A percentile compares a stretch with the other conserved stretches of the same genome.
Conservation (phyloP, 2,888 invertebrate species). For the Steinernema hermaphroditum region DNA sequence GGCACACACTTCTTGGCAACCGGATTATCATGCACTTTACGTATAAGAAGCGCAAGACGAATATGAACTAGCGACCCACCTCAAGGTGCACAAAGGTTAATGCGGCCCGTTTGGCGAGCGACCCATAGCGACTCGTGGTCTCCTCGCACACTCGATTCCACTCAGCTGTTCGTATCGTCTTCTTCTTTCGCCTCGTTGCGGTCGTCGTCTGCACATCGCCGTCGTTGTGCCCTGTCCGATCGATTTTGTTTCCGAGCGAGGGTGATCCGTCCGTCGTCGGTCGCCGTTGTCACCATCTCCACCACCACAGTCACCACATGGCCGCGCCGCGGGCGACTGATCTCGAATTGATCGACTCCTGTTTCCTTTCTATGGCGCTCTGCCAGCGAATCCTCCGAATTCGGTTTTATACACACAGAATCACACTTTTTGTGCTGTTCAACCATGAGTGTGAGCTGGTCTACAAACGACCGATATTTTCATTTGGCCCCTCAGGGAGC, state of each 20-base stretch:
- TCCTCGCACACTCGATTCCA: not conserved
- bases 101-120: not conserved
- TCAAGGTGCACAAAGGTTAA: constrained; percentile 15
- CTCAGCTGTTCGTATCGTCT: constrained; percentile 31
- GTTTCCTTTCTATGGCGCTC: not conserved
- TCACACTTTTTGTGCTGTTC: not conserved
- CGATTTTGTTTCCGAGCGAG: constrained; percentile 18
- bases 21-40: constrained; percentile 2
- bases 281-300: constrained; percentile 28
- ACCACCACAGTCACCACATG: constrained; percentile 21
- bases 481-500: constrained; percentile 21
- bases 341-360: constrained; percentile 22
- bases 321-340: constrained; percentile 3
- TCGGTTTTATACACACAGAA: not conserved
- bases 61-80: not conserved
- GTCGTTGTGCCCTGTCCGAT: not conserved
- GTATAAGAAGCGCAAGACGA: not conserved
- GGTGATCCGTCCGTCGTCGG: constrained; percentile 29
- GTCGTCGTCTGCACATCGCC: constrained; percentile 22
- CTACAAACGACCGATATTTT: not conserved
- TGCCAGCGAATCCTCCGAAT: not conserved
- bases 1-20: not conserved
- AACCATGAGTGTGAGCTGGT: not conserved
- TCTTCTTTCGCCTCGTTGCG: constrained; percentile 9
- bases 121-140: not conserved